phyloP scores from a whole-genome alignment of 2,113 vertebrate species.

The Corythornis madagascariensis region DNA sequence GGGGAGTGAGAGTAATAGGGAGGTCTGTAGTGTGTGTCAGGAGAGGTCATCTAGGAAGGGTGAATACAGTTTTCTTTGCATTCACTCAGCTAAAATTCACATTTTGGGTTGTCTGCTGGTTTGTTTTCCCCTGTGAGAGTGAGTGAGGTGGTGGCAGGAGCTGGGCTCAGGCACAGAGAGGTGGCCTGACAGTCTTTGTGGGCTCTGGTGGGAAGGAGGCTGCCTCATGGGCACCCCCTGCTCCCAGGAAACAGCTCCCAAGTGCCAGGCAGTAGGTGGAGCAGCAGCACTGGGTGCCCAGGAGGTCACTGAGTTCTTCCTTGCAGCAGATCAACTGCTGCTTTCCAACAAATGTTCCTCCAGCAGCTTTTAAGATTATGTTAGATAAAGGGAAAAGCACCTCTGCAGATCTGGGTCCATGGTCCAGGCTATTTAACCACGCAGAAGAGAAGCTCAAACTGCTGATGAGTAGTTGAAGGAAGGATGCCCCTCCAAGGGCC shows the following conservation, averaged over 20 bases:
- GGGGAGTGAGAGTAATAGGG: neutral
- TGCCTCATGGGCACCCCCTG: neutral
- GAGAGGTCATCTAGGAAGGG: neutral
- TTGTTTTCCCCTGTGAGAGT: neutral
- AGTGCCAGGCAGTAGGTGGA: rapidly evolving
- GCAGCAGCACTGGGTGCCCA: neutral
- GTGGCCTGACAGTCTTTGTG: neutral
- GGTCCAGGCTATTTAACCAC: neutral
- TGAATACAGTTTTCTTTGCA: rapidly evolving
- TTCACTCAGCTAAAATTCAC: neutral
- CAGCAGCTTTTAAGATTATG: neutral
- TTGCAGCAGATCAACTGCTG: neutral
- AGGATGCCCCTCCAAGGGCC: neutral
- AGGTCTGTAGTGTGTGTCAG: rapidly evolving
- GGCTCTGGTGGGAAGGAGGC: neutral
- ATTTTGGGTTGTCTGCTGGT: neutral
- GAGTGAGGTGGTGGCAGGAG: rapidly evolving
- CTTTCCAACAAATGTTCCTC: neutral
- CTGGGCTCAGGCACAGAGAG: neutral
- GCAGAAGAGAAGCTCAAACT: neutral
- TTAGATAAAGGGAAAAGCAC: neutral
- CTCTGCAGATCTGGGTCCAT: neutral
- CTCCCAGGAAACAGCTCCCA: neutral
- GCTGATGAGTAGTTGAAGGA: neutral
- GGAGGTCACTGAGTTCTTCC: neutral